Evolutionary conservation across 2,888 invertebrate genomes (phyloP).

Genomic region (Drosophila paranaensis): DNA sequence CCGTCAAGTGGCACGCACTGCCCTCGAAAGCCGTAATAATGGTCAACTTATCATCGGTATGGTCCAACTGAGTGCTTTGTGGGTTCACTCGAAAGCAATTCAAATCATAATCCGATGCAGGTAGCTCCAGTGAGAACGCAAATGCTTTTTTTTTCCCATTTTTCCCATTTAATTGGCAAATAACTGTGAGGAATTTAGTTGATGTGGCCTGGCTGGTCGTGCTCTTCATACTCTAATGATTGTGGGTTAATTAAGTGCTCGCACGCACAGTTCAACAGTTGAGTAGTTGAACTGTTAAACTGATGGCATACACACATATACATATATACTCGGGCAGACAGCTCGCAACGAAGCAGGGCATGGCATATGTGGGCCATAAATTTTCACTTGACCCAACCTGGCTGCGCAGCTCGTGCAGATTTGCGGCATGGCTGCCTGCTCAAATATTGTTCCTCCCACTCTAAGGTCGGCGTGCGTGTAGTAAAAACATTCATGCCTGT

Average conservation of each 20-base stretch:
- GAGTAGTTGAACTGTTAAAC: slow-evolving; percentile 21
- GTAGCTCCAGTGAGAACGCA: slow-evolving; percentile 41
- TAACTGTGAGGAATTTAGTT: background rate
- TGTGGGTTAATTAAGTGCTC: slow-evolving; percentile 69
- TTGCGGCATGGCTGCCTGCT: slow-evolving; percentile 41
- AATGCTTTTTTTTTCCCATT: background rate
- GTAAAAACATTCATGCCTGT: slow-evolving; percentile 1
- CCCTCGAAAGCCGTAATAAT: slow-evolving; percentile 12
- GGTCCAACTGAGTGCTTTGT: background rate
- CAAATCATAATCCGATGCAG: background rate
- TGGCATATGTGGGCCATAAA: slow-evolving; percentile 55
- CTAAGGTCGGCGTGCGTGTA: background rate
- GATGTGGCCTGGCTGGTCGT: slow-evolving; percentile 4
- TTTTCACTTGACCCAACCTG: slow-evolving; percentile 24
- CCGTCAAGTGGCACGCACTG: slow-evolving; percentile 11
- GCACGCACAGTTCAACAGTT: slow-evolving; percentile 66
- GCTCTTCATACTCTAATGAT: slow-evolving; percentile 51
- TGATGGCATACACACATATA: slow-evolving; percentile 11
- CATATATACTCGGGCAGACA: slow-evolving; percentile 10
- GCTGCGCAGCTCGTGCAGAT: slow-evolving; percentile 38
- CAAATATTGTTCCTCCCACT: background rate
- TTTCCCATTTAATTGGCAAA: slow-evolving; percentile 48
- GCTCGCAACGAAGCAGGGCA: slow-evolving; percentile 1
- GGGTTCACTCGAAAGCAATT: background rate
- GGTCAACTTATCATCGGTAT: background rate